Evolutionary conservation across 1,140 invertebrate species (phyloP), one percentile per base, ranked within the genome.

Genomic region (Leptestheria dahalacensis): DNA sequence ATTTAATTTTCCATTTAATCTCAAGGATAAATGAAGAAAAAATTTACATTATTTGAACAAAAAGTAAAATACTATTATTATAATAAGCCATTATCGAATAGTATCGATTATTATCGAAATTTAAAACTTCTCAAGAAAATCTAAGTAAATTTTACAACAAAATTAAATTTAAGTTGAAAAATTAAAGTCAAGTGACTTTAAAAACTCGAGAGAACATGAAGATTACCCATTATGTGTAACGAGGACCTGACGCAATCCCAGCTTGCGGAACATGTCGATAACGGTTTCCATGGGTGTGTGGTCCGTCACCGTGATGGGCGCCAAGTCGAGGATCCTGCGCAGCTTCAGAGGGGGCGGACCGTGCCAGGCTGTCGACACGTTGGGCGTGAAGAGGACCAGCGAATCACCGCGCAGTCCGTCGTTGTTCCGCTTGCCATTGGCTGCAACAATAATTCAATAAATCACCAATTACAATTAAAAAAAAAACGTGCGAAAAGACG

Each of bases 211-310:
- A 12, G 18, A 25, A 57, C 57, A 23, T 26, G 21, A 47, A 61
- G 74, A 77, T 78, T 75, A 97, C 93, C 95, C 96, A 72, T 98
- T 97, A 73, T 97, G 92, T 61, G 94, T 99, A 61, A 99, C 95
- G 25, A 99, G 79, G 1, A 92, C 95, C 76, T 99, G 95, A 25
- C 96, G 75, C 49, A 99, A 77, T 28, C 96, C 96, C 57, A 99
- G 77, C 75, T 99, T 99, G 64, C 95, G 79, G 75, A 99, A 99
- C 94, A 99, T 97, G 73, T 99, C 96, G 12, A 99, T 92, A n/a
- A 99, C 93, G 11, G 94, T 98, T 77, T 99, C 96, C 94, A 99
- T 98, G 0, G 96, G 95, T 18, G 95, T 99, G 75, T 98, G 93
- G 76, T 98, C 95, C 2, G 95, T 99, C 51, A 99, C 92, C 0